Conservation (phyloP, 2,113 vertebrate genomes). For the Prionailurus viverrinus region DNA sequence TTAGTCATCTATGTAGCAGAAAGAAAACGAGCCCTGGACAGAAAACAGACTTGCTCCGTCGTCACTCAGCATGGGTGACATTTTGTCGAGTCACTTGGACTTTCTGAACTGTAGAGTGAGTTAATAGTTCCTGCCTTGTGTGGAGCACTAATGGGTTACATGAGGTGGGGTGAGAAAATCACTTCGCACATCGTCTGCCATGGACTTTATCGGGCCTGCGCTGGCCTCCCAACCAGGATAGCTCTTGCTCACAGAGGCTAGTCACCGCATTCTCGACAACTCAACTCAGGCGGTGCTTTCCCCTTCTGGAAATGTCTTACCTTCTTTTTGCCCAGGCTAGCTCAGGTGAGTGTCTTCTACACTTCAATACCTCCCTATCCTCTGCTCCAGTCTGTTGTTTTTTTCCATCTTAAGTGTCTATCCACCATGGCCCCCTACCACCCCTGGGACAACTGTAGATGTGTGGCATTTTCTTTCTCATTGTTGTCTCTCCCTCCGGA, state of each 20-base stretch:
- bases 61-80: not conserved
- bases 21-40: constrained; percentile 23
- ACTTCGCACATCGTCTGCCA: rapidly evolving
- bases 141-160: not conserved
- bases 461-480: not conserved
- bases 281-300: not conserved
- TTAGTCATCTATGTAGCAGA: constrained; percentile 38
- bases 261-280: not conserved
- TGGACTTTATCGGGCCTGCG: not conserved
- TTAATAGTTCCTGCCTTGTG: not conserved
- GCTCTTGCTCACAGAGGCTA: not conserved
- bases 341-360: not conserved
- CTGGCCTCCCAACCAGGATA: not conserved
- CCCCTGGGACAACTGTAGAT: not conserved
- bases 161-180: not conserved
- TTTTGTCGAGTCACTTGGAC: constrained; percentile 43
- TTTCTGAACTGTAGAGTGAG: not conserved
- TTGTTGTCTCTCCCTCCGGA: not conserved
- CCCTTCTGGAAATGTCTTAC: not conserved
- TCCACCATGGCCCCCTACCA: too few relatives aligned
- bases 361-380: not conserved
- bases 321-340: not conserved
- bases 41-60: not conserved
- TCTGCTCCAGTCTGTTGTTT: not conserved
- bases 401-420: not conserved